Evolutionary conservation across 2,888 invertebrate genomes (phyloP).

Genomic region (Slavum lentiscoides): DNA sequence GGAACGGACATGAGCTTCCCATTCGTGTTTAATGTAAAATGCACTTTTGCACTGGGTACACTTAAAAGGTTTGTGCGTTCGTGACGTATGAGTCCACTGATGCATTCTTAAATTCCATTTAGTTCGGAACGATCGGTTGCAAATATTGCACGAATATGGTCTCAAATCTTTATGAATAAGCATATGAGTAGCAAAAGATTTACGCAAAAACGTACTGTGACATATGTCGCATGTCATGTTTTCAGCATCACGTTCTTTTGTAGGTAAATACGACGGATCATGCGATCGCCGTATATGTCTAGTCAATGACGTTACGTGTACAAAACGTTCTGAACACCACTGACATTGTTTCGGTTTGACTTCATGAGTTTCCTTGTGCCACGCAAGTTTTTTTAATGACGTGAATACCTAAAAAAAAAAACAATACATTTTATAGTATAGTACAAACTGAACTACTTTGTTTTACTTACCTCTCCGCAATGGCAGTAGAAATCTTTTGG

Average conservation of each 20-base stretch:
- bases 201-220: slow-evolving; percentile 75
- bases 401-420: slow-evolving; percentile 63
- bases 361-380: slow-evolving; percentile 87
- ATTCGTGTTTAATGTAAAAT: slow-evolving; percentile 81
- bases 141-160: slow-evolving; percentile 78
- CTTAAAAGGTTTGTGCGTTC: slow-evolving; percentile 82
- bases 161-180: slow-evolving; percentile 74
- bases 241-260: slow-evolving; percentile 59
- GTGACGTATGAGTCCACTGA: slow-evolving; percentile 84
- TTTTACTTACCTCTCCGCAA: slow-evolving; percentile 70
- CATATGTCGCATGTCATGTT: slow-evolving; percentile 80
- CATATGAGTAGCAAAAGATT: slow-evolving; percentile 70
- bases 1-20: slow-evolving; percentile 85
- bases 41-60: slow-evolving; percentile 82
- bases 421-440: background rate
- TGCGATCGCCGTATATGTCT: slow-evolving; percentile 66
- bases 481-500: slow-evolving; percentile 74
- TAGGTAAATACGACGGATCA: slow-evolving; percentile 57
- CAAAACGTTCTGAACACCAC: slow-evolving; percentile 84
- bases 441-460: background rate
- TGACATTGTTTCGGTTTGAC: slow-evolving; percentile 80
- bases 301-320: slow-evolving; percentile 80
- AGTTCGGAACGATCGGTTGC: slow-evolving; percentile 83
- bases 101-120: slow-evolving; percentile 89
- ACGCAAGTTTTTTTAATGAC: slow-evolving; percentile 79